Evolutionary conservation across 2,113 vertebrate species (phyloP).

Genomic region (Nestor notabilis): DNA sequence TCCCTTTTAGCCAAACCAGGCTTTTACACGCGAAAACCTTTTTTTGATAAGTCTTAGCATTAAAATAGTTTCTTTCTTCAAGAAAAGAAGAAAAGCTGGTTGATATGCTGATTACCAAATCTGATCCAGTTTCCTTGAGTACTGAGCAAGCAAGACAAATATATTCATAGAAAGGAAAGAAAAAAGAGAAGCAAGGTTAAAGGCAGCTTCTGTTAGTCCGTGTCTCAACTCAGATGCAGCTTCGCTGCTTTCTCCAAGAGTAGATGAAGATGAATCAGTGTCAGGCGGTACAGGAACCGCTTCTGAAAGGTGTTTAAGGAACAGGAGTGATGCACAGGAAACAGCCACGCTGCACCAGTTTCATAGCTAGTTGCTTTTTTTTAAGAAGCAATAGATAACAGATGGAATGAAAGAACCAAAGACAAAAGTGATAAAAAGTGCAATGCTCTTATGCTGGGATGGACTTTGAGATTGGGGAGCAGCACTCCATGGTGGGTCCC

Average conservation of each 20-base stretch:
- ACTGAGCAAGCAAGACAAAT: not conserved
- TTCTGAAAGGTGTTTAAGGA: not conserved
- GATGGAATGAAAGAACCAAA: not conserved
- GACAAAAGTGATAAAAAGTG: not conserved
- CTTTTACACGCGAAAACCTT: not conserved
- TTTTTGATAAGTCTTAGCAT: not conserved
- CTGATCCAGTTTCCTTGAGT: not conserved
- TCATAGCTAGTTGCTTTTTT: rapidly evolving
- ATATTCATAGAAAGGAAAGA: not conserved
- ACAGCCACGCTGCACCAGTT: rapidly evolving
- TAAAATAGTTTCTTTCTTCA: not conserved
- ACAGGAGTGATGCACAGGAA: not conserved
- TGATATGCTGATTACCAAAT: not conserved
- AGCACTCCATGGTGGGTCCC: rapidly evolving
- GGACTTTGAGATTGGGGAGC: not conserved
- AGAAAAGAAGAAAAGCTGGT: not conserved
- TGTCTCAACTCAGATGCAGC: rapidly evolving
- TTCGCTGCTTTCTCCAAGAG: rapidly evolving
- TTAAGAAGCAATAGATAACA: not conserved
- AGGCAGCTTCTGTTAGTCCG: not conserved
- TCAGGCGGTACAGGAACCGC: not conserved
- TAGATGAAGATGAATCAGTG: not conserved
- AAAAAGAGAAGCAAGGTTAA: not conserved
- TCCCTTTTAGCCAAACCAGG: not conserved
- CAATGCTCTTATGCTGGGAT: rapidly evolving